phyloP scores from a whole-genome alignment of 2,888 invertebrate species.

The Lasioglossum lativentre region DNA sequence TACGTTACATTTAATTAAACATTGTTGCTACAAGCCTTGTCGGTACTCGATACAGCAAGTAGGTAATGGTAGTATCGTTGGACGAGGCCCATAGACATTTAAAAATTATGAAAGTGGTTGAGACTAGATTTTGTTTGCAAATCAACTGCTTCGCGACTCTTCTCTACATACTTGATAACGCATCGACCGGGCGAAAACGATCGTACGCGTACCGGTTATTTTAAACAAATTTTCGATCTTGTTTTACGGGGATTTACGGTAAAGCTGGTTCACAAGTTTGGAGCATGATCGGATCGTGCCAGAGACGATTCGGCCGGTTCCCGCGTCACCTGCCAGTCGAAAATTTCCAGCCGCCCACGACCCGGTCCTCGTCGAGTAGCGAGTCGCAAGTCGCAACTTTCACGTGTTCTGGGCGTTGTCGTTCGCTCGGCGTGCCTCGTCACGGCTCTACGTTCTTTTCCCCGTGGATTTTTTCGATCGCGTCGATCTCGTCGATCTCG shows the following conservation, averaged over 20 bases:
- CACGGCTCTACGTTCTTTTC: constrained; percentile 32
- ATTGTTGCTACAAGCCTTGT: too few relatives aligned
- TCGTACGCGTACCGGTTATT: neutral
- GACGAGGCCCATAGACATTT: too few relatives aligned
- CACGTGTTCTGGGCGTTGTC: constrained; percentile 30
- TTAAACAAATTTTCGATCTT: neutral
- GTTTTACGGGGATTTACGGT: neutral
- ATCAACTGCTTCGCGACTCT: neutral
- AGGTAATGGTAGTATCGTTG: too few relatives aligned
- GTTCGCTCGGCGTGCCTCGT: constrained; percentile 20
- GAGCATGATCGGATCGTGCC: neutral
- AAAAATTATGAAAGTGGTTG: too few relatives aligned
- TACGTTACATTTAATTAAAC: neutral
- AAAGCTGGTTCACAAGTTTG: neutral
- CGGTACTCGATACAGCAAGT: neutral
- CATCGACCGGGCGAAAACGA: neutral
- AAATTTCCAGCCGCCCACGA: constrained; percentile 3
- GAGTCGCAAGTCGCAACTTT: constrained; percentile 17
- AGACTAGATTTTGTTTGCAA: neutral
- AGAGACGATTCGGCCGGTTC: neutral
- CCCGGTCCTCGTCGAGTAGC: neutral
- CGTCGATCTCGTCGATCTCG: constrained; percentile 43
- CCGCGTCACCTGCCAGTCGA: neutral
- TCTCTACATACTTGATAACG: neutral
- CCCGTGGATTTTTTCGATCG: constrained; percentile 44